Evolutionary conservation across 2,797 vertebrate species (phyloP), one percentile per base, ranked within the genome.

Genomic region (Selene dorsalis): DNA sequence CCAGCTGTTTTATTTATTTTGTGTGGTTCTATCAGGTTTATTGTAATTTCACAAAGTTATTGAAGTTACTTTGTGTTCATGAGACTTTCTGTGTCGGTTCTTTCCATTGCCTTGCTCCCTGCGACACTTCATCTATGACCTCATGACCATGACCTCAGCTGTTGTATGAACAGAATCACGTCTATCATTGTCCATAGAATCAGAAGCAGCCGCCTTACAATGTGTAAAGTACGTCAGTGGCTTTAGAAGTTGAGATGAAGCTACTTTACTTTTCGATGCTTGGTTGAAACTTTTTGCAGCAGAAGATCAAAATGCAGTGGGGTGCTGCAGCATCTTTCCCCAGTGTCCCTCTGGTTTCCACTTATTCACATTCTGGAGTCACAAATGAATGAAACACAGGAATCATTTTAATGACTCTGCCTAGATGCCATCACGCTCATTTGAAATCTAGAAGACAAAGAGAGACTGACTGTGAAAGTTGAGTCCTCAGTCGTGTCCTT

Each of bases 301-400:
- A 64, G 63, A 41, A 57, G 58, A 63, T 68, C 18, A 73, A 75
- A 72, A 59, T 73, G 53, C 47, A 62, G 43, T 7, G 0, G 41
- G n/a, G 38, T 41, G 22, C 61, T 56, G 48, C 11, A 18, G 39
- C 38, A 58, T 64, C 52, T 26, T 71, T 60, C n/a, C 57, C 58
- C 69, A 58, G 57, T 17, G 26, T 35, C 48, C 26, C 67, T 57
- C 26, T 39, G 67, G 57, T 53, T 22, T 35, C 13, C 14, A 13
- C 65, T 73, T 63, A 79, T 73, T 79, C 50, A 61, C 57, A 69
- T 73, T 73, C 62, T 52, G 66, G 52, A 59, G 30, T 30, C 79
- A 75, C n/a, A 41, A n/a, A 59, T 1, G 6, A 47, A 47, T 47
- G 48, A 63, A 74, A 56, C 47, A 72, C 69, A 60, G 67, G 43